Base-by-base conservation (phyloP, 2,113 vertebrate genomes). In the Triplophysa dalaica region DNA sequence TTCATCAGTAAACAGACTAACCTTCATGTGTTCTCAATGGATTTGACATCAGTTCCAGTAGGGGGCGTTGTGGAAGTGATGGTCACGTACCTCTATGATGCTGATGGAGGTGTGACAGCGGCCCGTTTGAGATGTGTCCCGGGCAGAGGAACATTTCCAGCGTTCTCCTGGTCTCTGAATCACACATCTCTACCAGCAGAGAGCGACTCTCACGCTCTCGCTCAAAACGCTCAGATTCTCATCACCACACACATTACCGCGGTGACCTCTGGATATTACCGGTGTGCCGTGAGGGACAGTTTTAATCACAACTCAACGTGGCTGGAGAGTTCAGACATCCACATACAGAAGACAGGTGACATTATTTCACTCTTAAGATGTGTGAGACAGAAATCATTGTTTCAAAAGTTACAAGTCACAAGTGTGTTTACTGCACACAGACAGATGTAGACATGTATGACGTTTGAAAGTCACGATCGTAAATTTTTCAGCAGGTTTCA, bases 141-240 rank as follows among this genome's bases (percentile, higher is more conserved):
- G 75, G 68, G 79, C 68, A 86, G 75, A 54, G 93, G 93, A 41
- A 92, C 90, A 0, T 93, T 93, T 63, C 92, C 92, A 9, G 21
- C 75, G 1, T 56, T 90, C 83, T 85, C 84, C 73, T 94, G 93
- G 92, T 66, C 85, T 48, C 77, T 89, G 0, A 93, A 93, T 0
- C 48, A 72, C 76, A 85, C 90, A 3, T 61, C 67, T 17, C 78
- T 93, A 72, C 74, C 58, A 48, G 43, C 83, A 48, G 82, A 79
- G 6, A 70, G 21, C 26, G 38, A 54, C 4, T 52, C 38, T 0
- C 77, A 77, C 33, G 52, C 48, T 38, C 9, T 85, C 1, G 7
- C 24, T 0, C 64, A 87, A 26, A 33, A 11, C 0, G 70, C 87
- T 41, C 83, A 48, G 74, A 85, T 80, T 16, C 88, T 94, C 0